Evolutionary conservation across 1,140 invertebrate species (phyloP).

Genomic region (Globodera rostochiensis): DNA sequence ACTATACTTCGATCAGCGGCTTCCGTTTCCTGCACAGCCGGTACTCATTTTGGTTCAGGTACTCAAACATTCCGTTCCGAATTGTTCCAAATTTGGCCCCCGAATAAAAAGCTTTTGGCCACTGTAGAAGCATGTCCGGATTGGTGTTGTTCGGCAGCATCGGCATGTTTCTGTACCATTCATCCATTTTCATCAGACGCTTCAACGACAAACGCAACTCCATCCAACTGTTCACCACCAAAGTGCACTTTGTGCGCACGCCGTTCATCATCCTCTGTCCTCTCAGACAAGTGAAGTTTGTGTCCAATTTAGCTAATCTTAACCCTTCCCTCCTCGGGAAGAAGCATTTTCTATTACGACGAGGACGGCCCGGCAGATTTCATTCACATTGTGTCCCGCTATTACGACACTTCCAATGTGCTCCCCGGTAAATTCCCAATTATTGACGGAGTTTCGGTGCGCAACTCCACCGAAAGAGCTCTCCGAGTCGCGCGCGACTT

Average conservation of each 20-base stretch:
- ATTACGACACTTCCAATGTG: constrained; percentile 9
- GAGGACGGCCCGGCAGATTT: constrained; percentile 8
- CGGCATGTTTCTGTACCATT: constrained; percentile 42
- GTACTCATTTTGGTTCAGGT: constrained; percentile 46
- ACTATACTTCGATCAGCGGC: constrained; percentile 48
- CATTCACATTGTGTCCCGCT: constrained; percentile 21
- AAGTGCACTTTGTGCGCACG: constrained; percentile 14
- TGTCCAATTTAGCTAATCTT: neutral
- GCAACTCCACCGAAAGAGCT: neutral
- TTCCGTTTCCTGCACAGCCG: constrained; percentile 48
- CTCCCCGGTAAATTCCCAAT: constrained; percentile 7
- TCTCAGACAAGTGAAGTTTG: constrained; percentile 29
- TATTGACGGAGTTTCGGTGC: constrained; percentile 2
- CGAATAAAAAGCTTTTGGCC: constrained; percentile 1
- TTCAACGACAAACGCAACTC: constrained; percentile 30
- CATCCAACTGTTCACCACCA: constrained; percentile 37
- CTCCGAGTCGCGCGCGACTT: neutral
- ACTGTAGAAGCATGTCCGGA: constrained; percentile 38
- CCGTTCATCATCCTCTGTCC: constrained; percentile 37
- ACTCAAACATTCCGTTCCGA: neutral
- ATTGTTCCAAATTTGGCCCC: no score
- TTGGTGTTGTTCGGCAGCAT: constrained; percentile 39
- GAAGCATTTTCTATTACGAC: constrained; percentile 19
- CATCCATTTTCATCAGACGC: constrained; percentile 33
- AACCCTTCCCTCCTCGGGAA: neutral